These are phyloP conservation scores for Zaprionus tsacasi DNA, from an alignment of 1,140 invertebrate species.

Conservation along the genomic window DNA sequence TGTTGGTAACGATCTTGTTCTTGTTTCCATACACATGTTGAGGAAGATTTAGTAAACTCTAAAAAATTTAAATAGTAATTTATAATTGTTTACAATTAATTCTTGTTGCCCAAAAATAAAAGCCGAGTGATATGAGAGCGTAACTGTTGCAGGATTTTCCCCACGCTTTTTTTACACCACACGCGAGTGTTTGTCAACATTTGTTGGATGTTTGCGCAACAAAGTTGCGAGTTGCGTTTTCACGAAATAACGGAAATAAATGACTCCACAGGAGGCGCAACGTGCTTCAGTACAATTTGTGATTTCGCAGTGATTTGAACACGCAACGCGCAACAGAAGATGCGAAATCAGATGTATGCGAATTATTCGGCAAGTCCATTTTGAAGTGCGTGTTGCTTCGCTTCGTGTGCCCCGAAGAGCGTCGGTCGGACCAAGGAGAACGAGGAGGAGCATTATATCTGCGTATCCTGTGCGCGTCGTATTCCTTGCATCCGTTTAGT, in stretches of 20 bases:
- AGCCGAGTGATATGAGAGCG: no score
- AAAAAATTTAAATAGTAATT: no score
- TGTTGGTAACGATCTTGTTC: no score
- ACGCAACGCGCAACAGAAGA: slow-evolving; percentile 52
- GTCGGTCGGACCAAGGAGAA: slow-evolving; percentile 18
- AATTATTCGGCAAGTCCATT: slow-evolving; percentile 3
- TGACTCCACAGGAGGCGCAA: slow-evolving; percentile 68
- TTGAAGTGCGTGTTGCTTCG: slow-evolving; percentile 4
- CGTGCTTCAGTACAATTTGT: slow-evolving; percentile 75
- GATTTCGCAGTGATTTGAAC: slow-evolving; percentile 77
- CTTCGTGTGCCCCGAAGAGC: slow-evolving; percentile 25
- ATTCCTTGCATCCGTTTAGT: slow-evolving; percentile 52
- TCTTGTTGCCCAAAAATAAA: no score
- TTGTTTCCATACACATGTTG: no score
- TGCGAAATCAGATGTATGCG: slow-evolving; percentile 26
- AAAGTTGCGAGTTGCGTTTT: slow-evolving; percentile 11
- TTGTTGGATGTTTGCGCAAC: background rate
- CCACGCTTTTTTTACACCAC: background rate
- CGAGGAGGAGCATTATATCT: slow-evolving; percentile 22
- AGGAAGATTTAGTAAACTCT: no score
- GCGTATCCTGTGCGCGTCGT: slow-evolving; percentile 34
- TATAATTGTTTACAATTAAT: no score
- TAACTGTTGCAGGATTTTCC: no score
- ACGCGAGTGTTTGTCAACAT: slow-evolving; percentile 12
- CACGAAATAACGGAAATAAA: slow-evolving; percentile 54